Evolutionary conservation across 2,888 invertebrate genomes (phyloP).

Genomic region (Stenodera caucasica): DNA sequence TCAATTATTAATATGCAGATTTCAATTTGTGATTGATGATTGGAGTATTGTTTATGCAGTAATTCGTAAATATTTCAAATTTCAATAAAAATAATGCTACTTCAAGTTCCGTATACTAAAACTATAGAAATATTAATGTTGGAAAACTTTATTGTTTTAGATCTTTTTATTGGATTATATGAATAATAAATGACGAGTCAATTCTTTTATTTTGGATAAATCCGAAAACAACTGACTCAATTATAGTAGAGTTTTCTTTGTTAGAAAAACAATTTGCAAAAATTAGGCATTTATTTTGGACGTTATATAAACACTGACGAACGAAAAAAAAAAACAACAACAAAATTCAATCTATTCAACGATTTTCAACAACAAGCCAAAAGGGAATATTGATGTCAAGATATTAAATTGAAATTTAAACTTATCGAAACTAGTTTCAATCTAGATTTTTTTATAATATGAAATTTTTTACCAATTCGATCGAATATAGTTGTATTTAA

Average conservation of each 20-base stretch:
- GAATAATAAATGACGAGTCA: too few relatives aligned
- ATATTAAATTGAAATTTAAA: slow-evolving; percentile 22
- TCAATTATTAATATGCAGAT: not conserved
- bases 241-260: too few relatives aligned
- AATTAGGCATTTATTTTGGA: slow-evolving; percentile 14
- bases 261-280: slow-evolving; percentile 11
- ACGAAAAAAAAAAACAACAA: not conserved
- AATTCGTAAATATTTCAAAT: not conserved
- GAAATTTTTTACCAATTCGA: not conserved
- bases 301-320: slow-evolving; percentile 17
- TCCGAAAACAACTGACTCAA: too few relatives aligned
- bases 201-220: too few relatives aligned
- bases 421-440: not conserved
- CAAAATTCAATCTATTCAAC: slow-evolving; percentile 19
- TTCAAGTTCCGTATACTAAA: not conserved
- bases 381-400: slow-evolving; percentile 19
- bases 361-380: slow-evolving; percentile 8
- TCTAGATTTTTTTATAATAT: slow-evolving; percentile 8
- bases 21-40: too few relatives aligned
- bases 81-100: not conserved
- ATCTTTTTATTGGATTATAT: too few relatives aligned
- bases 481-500: not conserved
- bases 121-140: not conserved
- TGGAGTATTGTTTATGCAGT: not conserved
- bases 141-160: too few relatives aligned